Evolutionary conservation across 2,888 invertebrate genomes (phyloP), one percentile per base, ranked within the genome.

Genomic region (Leptinotarsa peninsularis): DNA sequence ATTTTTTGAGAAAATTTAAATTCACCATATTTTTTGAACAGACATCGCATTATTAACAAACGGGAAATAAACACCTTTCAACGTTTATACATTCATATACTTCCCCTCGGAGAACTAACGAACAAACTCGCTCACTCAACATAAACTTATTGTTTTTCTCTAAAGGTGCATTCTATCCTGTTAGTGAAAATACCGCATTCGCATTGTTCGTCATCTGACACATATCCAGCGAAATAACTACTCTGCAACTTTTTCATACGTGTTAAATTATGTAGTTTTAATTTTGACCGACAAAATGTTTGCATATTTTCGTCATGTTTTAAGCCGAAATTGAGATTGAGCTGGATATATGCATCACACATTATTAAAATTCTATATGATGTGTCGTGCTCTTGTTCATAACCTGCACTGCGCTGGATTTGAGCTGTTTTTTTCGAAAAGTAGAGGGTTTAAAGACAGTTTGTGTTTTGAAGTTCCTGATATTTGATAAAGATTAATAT

Each of bases 231-330:
- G 4, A 58, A 58, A 58, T 58, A 58, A 58, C 58, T 21, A 21
- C 23, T 23, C 10, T 23, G 27, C 58, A 58, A 14, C 23, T 58
- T 58, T 58, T 58, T 58, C 15, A 58, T 21, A 27, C 58, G 23
- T 15, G 58, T 58, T 58, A 21, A 58, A 58, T 58, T 23, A 58
- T 58, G 21, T 58, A 58, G 58, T 58, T 58, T 58, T 58, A 58
- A 58, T 58, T 58, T 23, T 58, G 58, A 58, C 58, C 58, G 58
- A 58, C 58, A 58, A 58, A 58, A 58, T 58, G 58, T 58, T 58
- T 58, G 58, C 58, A 58, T 58, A 58, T 23, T 58, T 58, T 23
- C 58, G 21, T 14, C 23, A 27, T 58, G 58, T 58, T 58, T 58
- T 15, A 27, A 58, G 58, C 58, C 23, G 5, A 58, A 58, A 58